Evolutionary conservation across 2,888 invertebrate species (phyloP), one percentile per base, ranked within the genome.

Genomic region (Caenorhabditis sp.): DNA sequence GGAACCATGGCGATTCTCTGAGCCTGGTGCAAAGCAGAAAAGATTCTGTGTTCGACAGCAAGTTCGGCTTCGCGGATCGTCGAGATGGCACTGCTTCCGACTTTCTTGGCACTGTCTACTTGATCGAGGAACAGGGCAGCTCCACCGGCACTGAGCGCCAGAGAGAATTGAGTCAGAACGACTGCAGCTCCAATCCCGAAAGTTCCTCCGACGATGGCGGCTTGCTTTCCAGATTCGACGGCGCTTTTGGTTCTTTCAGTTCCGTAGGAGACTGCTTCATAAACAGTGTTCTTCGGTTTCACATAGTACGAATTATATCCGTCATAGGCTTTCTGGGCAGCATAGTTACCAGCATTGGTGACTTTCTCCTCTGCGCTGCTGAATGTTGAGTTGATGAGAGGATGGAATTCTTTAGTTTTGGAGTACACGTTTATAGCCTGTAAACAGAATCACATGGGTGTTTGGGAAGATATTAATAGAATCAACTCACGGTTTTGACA

Each of bases 181-280:
- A 87, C 87, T 15, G 78, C 82, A 13, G 85, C 78, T 22, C 87
- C 87, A 56, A 87, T 80, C 18, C 84, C 83, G 28, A 85, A 74
- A 24, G 85, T 85, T 62, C 80, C 80, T 15, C 79, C 70, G 15
- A 82, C 79, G 26, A 85, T 77, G 0, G 83, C 83, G 8, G 77
- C 83, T 24, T 83, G 62, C 58, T 81, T 83, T n/a, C 80, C 70
- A 4, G 65, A 79, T 50, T 78, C 80, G 6, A 82, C 61, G 5
- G 78, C 83, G 22, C 22, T 69, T 22, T 40, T 76, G n/a, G 79
- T 72, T 22, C 72, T 79, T 20, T 87, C 84, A 3, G 65, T 64
- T 47, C 79, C 81, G 60, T 80, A 71, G 26, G 40, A 50, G 40
- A 79, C 79, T 2, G 70, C 82, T 35, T 80, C 78, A 40, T 69